Evolutionary conservation across 2,888 invertebrate genomes (phyloP).

Genomic region (Halocaridina rubra): DNA sequence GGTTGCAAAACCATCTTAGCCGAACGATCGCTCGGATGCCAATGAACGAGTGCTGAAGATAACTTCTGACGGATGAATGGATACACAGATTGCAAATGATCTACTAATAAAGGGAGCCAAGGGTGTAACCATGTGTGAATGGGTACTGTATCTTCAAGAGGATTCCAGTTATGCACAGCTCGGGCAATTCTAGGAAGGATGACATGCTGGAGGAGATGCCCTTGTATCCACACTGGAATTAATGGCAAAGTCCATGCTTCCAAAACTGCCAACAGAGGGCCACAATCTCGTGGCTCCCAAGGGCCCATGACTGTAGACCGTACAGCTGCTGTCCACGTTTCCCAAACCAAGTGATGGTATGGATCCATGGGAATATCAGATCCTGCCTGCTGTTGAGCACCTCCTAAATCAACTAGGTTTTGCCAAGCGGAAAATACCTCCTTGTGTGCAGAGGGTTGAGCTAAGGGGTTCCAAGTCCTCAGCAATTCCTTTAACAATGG

Average conservation of each 20-base stretch:
- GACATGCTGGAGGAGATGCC: slow-evolving; percentile 83
- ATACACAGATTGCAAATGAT: slow-evolving; percentile 76
- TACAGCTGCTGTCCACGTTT: slow-evolving; percentile 88
- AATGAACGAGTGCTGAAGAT: slow-evolving; percentile 86
- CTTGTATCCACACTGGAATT: slow-evolving; percentile 85
- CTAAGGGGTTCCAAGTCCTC: slow-evolving; percentile 83
- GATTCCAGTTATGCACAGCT: slow-evolving; percentile 93
- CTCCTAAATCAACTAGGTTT: slow-evolving; percentile 68
- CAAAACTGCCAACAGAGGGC: slow-evolving; percentile 73
- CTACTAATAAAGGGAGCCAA: slow-evolving; percentile 89
- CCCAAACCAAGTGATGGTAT: slow-evolving; percentile 88
- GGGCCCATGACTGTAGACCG: slow-evolving; percentile 77
- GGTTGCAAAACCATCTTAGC: slow-evolving; percentile 91
- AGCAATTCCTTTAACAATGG: slow-evolving; percentile 83
- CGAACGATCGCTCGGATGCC: slow-evolving; percentile 95
- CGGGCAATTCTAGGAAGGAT: slow-evolving; percentile 78
- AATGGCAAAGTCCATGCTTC: slow-evolving; percentile 81
- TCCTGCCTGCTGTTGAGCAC: slow-evolving; percentile 71
- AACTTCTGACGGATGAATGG: slow-evolving; percentile 92
- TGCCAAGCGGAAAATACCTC: slow-evolving; percentile 69
- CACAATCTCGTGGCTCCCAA: slow-evolving; percentile 67
- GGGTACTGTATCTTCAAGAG: slow-evolving; percentile 91
- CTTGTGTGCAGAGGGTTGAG: slow-evolving; percentile 68
- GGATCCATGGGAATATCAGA: slow-evolving; percentile 69
- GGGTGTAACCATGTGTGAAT: slow-evolving; percentile 98